Base-by-base conservation (phyloP, 2,888 invertebrate genomes). In the Lasioglossum figueresi region DNA sequence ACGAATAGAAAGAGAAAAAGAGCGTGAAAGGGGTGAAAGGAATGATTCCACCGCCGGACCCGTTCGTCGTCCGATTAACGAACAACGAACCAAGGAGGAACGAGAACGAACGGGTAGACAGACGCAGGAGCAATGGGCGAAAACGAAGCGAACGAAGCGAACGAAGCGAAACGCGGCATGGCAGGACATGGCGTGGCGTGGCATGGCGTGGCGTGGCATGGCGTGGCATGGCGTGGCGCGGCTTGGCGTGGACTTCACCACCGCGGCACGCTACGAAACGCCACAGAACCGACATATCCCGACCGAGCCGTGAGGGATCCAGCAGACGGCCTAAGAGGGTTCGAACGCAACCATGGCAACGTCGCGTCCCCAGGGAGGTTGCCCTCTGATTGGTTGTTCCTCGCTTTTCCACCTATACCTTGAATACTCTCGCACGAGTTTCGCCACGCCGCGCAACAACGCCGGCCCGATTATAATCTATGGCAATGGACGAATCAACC, bases 271-370 rank as follows among this genome's bases (percentile, higher is more conserved):
- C n/a, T 83, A 76, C 83, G 84, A 81, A 81, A 81, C 88, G 88
- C 84, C 88, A 87, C 83, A 88, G 83, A 86, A 81, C 84, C 66
- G 84, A 76, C 40, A 70, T 88, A 89, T 76, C 74, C 81, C 70
- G 81, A 76, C 90, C 88, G 89, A 88, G 90, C 88, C 92, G 91
- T 91, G 93, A 94, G 93, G 93, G 93, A 93, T 92, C 92, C 93
- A 87, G 93, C 89, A 92, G 91, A 91, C 94, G 93, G 94, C 94
- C 93, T 95, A 94, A 94, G 94, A 94, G 94, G 93, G 94, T 93
- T 94, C 93, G 94, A 93, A 94, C 93, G 95, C 93, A 94, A 94
- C 95, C 94, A 95, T 95, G 94, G 95, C 94, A 95, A 95, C 95
- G 92, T 92, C 91, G 94, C 93, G 93, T 94, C 95, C 94, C 94